Evolutionary conservation across 2,888 invertebrate genomes (phyloP).

Genomic region (Drosophila niveifrons): DNA sequence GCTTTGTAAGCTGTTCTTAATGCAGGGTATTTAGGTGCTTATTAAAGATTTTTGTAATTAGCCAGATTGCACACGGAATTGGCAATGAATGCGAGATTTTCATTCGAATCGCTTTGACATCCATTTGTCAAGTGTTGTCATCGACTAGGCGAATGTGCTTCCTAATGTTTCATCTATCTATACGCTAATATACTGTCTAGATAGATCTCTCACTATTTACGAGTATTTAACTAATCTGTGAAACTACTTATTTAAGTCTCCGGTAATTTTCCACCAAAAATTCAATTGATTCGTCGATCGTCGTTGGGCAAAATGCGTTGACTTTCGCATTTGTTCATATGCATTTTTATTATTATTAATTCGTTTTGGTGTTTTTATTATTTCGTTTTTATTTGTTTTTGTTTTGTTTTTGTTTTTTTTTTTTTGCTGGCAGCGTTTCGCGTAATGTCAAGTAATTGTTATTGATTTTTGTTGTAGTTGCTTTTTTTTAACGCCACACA

Average conservation of each 20-base stretch:
- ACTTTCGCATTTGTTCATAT: conserved; percentile 32
- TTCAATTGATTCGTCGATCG: not conserved
- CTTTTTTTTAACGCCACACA: conserved; percentile 47
- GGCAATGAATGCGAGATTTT: conserved; percentile 13
- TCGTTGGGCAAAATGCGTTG: conserved; percentile 37
- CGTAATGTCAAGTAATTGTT: conserved; percentile 77
- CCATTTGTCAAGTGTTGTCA: conserved; percentile 51
- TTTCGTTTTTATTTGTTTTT: conserved; percentile 15
- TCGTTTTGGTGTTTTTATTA: conserved; percentile 27
- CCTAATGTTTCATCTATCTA: conserved; percentile 37
- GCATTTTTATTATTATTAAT: conserved; percentile 14
- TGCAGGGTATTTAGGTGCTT: conserved; percentile 9
- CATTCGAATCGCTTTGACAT: conserved; percentile 15
- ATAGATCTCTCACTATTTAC: conserved; percentile 1
- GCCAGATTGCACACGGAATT: conserved; percentile 13
- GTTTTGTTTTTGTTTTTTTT: conserved; percentile 28
- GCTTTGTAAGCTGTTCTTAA: not conserved
- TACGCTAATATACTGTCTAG: too few relatives aligned
- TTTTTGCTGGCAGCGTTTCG: conserved; percentile 41
- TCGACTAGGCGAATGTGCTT: conserved; percentile 19
- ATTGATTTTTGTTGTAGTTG: conserved; percentile 66
- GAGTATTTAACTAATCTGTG: conserved; percentile 2
- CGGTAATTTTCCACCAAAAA: conserved; percentile 45
- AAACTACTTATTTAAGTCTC: conserved; percentile 4
- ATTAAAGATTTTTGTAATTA: conserved; percentile 24